phyloP scores from a whole-genome alignment of 1,140 invertebrate species.

The Planococcus citri region DNA sequence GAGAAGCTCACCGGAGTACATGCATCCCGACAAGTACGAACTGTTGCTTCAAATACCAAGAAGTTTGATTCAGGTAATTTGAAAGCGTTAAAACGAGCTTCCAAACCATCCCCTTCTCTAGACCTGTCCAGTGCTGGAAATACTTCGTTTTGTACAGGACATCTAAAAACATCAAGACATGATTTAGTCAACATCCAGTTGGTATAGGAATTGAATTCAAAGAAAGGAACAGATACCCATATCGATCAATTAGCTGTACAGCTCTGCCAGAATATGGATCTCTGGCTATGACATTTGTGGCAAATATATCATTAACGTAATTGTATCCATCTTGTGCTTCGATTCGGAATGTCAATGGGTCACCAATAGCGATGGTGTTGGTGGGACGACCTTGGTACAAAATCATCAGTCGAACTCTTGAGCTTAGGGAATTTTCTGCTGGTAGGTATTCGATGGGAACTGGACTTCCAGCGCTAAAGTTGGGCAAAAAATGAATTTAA shows the following conservation, averaged over 20 bases:
- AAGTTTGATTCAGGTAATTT: constrained; percentile 91
- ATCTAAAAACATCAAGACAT: constrained; percentile 42
- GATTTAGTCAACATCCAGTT: neutral
- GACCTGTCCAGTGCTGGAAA: constrained; percentile 80
- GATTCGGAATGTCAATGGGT: constrained; percentile 75
- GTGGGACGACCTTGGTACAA: constrained; percentile 79
- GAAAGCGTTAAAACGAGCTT: constrained; percentile 83
- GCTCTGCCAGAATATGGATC: constrained; percentile 81
- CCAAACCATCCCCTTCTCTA: constrained; percentile 68
- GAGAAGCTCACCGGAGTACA: constrained; percentile 60
- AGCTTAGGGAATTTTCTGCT: constrained; percentile 76
- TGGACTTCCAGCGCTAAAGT: constrained; percentile 58
- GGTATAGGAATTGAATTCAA: too few species aligned
- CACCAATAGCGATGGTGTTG: constrained; percentile 85
- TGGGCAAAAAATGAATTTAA: constrained; percentile 17
- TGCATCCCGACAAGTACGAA: constrained; percentile 71
- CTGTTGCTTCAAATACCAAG: constrained; percentile 82
- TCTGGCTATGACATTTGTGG: constrained; percentile 79
- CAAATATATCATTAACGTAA: constrained; percentile 78
- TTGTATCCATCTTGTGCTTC: constrained; percentile 82
- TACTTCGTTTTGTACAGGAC: constrained; percentile 79
- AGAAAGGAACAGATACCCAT: constrained; percentile 47
- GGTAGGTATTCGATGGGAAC: constrained; percentile 82
- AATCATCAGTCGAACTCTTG: constrained; percentile 69
- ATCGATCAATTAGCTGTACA: constrained; percentile 76